Conservation (phyloP, 2,888 invertebrate species). For the Pristionchus maxplancki region DNA sequence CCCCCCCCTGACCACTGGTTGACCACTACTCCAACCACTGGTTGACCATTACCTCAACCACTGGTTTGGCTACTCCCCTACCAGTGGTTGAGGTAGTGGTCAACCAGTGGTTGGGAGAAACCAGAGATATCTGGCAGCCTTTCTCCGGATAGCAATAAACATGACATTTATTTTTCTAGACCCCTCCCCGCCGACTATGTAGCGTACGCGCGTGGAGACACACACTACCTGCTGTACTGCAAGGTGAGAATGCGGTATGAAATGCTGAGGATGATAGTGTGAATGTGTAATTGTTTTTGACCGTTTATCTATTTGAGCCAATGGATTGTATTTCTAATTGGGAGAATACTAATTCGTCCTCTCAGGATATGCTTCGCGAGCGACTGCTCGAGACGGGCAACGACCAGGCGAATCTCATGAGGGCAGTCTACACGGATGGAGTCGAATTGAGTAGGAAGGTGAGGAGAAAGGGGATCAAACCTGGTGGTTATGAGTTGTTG, state of each 20-base stretch:
- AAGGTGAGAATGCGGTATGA: constrained; percentile 82
- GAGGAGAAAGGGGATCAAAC: neutral
- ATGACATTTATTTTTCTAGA: too few relatives aligned
- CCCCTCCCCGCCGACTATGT: constrained; percentile 89
- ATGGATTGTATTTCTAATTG: too few relatives aligned
- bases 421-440: constrained; percentile 86
- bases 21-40: too few relatives aligned
- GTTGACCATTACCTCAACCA: too few relatives aligned
- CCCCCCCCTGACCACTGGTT: too few relatives aligned
- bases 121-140: too few relatives aligned
- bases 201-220: constrained; percentile 92
- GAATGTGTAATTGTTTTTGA: constrained; percentile 81
- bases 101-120: too few relatives aligned
- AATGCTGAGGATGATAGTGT: constrained; percentile 82
- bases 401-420: constrained; percentile 81
- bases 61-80: too few relatives aligned
- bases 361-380: constrained; percentile 75
- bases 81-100: too few relatives aligned
- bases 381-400: constrained; percentile 85
- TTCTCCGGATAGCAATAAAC: too few relatives aligned
- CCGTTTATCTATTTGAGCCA: too few relatives aligned
- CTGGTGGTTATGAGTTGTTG: neutral
- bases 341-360: too few relatives aligned
- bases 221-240: constrained; percentile 93
- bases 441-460: constrained; percentile 86